Evolutionary conservation across 2,888 invertebrate genomes (phyloP).

Genomic region (Heteropelma amictum): DNA sequence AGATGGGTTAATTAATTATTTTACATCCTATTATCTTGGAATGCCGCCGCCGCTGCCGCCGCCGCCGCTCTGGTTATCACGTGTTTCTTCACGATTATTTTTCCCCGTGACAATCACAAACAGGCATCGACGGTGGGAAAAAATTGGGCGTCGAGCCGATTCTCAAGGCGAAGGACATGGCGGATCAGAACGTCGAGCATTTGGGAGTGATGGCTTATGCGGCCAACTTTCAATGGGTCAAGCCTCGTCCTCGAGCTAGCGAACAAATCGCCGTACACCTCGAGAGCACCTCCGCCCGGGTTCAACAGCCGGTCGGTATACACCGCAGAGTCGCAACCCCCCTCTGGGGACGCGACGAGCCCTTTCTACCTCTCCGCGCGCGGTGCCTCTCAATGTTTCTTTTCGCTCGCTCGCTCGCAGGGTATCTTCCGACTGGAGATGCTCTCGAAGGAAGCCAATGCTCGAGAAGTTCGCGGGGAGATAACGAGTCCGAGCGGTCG

Average conservation of each 20-base stretch:
- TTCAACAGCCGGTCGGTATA: slow-evolving; percentile 92
- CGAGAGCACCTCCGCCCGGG: slow-evolving; percentile 90
- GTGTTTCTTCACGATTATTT: too few species aligned
- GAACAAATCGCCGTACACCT: slow-evolving; percentile 89
- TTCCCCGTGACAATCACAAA: too few species aligned
- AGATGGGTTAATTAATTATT: too few species aligned
- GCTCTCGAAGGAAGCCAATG: slow-evolving; percentile 84
- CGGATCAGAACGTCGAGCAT: slow-evolving; percentile 96
- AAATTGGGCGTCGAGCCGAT: slow-evolving; percentile 92
- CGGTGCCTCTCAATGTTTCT: neutral
- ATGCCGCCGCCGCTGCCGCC: too few species aligned
- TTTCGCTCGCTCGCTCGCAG: slow-evolving; percentile 77
- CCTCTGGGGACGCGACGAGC: too few species aligned
- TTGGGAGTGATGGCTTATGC: slow-evolving; percentile 98
- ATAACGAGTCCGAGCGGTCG: slow-evolving; percentile 89
- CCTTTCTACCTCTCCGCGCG: neutral
- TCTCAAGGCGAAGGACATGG: slow-evolving; percentile 95
- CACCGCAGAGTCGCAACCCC: too few species aligned
- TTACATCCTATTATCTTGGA: too few species aligned
- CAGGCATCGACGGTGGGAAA: slow-evolving; percentile 82
- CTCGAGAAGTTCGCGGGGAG: slow-evolving; percentile 86
- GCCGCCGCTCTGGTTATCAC: too few species aligned
- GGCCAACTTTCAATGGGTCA: slow-evolving; percentile 93
- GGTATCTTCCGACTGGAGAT: slow-evolving; percentile 89
- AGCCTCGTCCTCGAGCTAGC: slow-evolving; percentile 89